Evolutionary conservation across 1,140 invertebrate genomes (phyloP).

Genomic region (Anadara kagoshimensis): DNA sequence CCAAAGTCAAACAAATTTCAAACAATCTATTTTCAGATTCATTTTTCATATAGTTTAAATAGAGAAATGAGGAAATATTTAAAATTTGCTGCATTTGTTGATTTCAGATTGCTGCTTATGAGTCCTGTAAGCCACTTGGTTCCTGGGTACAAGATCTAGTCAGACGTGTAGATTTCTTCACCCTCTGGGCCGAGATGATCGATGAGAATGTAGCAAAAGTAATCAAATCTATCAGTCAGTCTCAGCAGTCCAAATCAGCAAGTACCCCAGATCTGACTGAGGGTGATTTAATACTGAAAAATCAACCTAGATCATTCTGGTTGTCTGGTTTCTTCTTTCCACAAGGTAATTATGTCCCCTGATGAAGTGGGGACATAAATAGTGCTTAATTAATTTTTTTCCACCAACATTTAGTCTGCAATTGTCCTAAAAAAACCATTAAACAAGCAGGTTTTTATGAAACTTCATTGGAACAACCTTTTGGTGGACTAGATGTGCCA

Average conservation of each 20-base stretch:
- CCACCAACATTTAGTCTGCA: too few relatives aligned
- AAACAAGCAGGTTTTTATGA: too few relatives aligned
- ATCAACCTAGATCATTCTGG: conserved; percentile 78
- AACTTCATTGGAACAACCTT: too few relatives aligned
- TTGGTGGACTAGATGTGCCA: too few relatives aligned
- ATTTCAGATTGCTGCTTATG: conserved; percentile 67
- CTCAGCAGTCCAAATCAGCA: conserved; percentile 12
- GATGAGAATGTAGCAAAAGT: conserved; percentile 56
- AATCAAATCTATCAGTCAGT: conserved; percentile 34
- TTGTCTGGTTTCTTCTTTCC: conserved; percentile 92
- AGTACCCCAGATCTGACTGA: conserved; percentile 36
- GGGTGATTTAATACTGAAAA: conserved; percentile 32
- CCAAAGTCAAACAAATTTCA: too few relatives aligned
- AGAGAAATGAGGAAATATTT: not conserved
- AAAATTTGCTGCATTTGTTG: not conserved
- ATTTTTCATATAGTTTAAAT: too few relatives aligned
- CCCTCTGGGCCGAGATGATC: conserved; percentile 63
- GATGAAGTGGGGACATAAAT: not conserved
- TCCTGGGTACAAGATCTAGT: conserved; percentile 75
- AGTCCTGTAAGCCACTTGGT: conserved; percentile 67
- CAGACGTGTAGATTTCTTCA: conserved; percentile 83
- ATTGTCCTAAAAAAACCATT: too few relatives aligned
- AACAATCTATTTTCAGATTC: too few relatives aligned
- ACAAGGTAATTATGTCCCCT: conserved; percentile 77
- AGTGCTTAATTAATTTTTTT: not conserved